These are phyloP conservation scores for Thermophis baileyi DNA, from an alignment of 2,113 vertebrate genomes.

Conservation along the genomic window DNA sequence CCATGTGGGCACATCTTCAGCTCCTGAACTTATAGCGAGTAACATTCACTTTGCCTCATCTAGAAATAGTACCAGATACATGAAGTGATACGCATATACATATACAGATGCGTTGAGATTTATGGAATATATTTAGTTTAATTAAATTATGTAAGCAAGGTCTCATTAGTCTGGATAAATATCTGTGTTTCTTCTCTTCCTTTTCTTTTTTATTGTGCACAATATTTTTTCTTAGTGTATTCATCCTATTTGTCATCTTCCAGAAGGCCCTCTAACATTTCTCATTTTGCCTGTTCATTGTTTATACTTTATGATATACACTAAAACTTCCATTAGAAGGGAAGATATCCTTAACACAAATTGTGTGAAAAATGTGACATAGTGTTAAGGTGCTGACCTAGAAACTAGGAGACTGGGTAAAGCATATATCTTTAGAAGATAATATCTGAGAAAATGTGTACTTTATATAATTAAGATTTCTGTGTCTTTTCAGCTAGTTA, in stretches of 20 bases:
- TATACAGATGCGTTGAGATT: not conserved
- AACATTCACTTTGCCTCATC: not conserved
- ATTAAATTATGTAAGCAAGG: not conserved
- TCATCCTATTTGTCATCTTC: not conserved
- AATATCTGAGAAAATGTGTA: not conserved
- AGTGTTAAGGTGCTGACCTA: not conserved
- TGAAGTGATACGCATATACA: not conserved
- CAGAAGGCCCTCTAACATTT: not conserved
- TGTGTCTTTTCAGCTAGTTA: conserved; percentile 80
- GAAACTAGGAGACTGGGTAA: not conserved
- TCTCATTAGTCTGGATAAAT: not conserved
- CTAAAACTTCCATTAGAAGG: not conserved
- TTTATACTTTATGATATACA: not conserved
- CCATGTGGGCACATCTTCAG: not conserved
- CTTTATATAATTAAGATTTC: conserved; percentile 6
- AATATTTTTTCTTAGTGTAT: not conserved
- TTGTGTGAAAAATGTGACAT: not conserved
- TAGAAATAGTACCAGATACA: not conserved
- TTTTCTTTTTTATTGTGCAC: not conserved
- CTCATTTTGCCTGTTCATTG: too few relatives aligned
- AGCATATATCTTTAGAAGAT: not conserved
- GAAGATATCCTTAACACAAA: not conserved
- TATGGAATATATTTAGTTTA: not conserved
- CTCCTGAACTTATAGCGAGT: not conserved
- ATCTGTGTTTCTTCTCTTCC: too few relatives aligned